Conservation (phyloP, 23 tunicate genomes). For the Styela plicata region DNA sequence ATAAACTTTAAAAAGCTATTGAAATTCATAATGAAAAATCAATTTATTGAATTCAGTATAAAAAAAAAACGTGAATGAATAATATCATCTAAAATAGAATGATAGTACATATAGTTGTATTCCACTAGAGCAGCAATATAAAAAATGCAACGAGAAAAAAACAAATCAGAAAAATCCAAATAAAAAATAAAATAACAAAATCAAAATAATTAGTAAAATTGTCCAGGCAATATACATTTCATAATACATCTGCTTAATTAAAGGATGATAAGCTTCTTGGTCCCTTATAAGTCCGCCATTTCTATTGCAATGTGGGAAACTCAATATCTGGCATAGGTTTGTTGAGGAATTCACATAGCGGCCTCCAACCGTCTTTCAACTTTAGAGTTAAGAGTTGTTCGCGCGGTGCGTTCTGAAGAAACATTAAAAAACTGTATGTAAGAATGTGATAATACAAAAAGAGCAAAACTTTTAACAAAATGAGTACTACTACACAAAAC, state of each 20-base stretch:
- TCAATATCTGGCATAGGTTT: conserved; percentile 4
- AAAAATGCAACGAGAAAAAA: too few species aligned
- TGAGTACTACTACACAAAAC: too few species aligned
- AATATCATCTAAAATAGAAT: too few species aligned
- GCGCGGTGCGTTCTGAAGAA: conserved; percentile 14
- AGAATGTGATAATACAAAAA: too few species aligned
- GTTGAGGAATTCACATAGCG: conserved; percentile 4
- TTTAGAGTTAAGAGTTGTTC: background rate
- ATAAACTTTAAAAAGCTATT: too few species aligned
- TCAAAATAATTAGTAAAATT: background rate
- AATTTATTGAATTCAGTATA: too few species aligned
- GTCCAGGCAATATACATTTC: conserved; percentile 11
- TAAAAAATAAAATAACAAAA: background rate
- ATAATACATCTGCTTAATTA: background rate
- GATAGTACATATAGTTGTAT: too few species aligned
- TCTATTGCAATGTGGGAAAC: conserved; percentile 16
- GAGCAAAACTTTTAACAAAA: too few species aligned
- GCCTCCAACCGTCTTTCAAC: conserved; percentile 14
- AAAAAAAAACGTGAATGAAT: too few species aligned
- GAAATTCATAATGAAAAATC: too few species aligned
- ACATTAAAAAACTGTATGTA: too few species aligned
- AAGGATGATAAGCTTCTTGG: conserved; percentile 1
- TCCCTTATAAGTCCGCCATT: conserved; percentile 8
- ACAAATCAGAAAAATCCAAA: background rate
- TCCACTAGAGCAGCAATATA: too few species aligned